Evolutionary conservation across 2,113 vertebrate genomes (phyloP).

Genomic region (Actenoides hombroni): DNA sequence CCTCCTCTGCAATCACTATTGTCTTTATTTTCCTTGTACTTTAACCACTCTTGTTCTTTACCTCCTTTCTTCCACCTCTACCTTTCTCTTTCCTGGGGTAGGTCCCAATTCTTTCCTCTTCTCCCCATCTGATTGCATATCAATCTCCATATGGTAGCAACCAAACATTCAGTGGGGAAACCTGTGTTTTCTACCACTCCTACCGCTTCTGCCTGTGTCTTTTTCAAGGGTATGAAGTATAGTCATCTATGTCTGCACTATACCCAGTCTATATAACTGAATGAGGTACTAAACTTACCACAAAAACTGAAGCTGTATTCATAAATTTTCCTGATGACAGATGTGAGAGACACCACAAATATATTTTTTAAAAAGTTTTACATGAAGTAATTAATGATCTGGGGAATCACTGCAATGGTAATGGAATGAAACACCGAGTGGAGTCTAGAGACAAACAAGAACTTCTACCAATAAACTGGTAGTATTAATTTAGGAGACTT

Average conservation of each 20-base stretch:
- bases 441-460: neutral
- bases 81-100: neutral
- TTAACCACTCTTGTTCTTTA: neutral
- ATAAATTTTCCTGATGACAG: neutral
- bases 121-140: neutral
- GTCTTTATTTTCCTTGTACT: neutral
- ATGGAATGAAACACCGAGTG: neutral
- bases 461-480: neutral
- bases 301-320: neutral
- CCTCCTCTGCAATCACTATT: neutral
- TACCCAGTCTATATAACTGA: no score
- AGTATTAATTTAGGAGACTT: neutral
- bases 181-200: neutral
- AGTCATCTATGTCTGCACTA: neutral
- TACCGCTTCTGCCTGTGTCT: neutral
- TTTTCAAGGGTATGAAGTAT: neutral
- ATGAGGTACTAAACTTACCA: neutral
- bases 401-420: neutral
- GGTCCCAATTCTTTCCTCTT: neutral
- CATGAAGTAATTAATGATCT: neutral
- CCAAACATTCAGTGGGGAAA: neutral
- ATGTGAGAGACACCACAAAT: neutral
- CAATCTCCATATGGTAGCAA: neutral
- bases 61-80: neutral
- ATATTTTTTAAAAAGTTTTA: neutral